A percentile compares a stretch with the other conserved stretches of the same genome.
Evolutionary conservation across 2,888 invertebrate species (phyloP).

Genomic region (Calephelis perditalis): DNA sequence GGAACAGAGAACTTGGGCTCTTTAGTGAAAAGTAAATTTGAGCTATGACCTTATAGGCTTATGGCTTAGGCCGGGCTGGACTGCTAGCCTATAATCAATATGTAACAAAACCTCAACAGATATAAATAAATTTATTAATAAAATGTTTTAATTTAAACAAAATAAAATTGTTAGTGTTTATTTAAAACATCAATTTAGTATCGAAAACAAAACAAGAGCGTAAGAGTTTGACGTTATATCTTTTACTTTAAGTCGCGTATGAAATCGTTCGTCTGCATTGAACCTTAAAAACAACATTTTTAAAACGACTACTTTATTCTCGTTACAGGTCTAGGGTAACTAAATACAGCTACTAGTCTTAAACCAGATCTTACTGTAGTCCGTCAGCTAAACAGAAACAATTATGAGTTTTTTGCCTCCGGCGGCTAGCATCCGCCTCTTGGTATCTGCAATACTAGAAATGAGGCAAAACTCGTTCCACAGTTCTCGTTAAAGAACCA

Average conservation of each 20-base stretch:
- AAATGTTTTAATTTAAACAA: too few species aligned
- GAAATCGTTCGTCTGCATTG: neutral
- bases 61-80: too few species aligned
- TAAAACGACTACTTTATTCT: neutral
- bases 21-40: too few species aligned
- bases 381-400: constrained; percentile 49
- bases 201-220: too few species aligned
- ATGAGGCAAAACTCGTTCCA: constrained; percentile 8
- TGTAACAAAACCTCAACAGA: too few species aligned
- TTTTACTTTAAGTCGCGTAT: neutral
- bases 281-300: neutral
- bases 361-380: constrained; percentile 32
- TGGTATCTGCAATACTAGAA: constrained; percentile 5
- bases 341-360: constrained; percentile 38
- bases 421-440: constrained; percentile 6
- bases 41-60: too few species aligned
- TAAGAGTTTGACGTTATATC: neutral
- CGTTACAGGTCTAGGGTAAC: neutral
- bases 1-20: too few species aligned
- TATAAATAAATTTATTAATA: too few species aligned
- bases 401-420: constrained; percentile 51
- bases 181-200: too few species aligned
- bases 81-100: too few species aligned
- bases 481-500: constrained; percentile 2
- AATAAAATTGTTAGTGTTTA: too few species aligned